phyloP scores from a whole-genome alignment of 2,888 invertebrate genomes.

The Dyspetes luteomarginatus region DNA sequence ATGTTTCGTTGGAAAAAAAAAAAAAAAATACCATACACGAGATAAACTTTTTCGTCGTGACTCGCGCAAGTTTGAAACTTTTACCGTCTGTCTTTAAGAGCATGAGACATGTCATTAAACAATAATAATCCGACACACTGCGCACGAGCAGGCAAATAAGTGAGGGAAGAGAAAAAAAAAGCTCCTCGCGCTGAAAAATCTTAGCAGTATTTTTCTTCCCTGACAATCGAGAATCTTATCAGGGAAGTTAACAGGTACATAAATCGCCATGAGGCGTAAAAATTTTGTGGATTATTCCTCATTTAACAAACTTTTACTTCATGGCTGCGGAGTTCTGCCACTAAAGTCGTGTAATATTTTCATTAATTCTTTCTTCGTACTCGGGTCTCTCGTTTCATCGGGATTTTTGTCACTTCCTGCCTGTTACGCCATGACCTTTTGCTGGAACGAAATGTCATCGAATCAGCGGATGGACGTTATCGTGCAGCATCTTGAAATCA shows the following conservation, averaged over 20 bases:
- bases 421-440: constrained; percentile 26
- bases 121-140: constrained; percentile 16
- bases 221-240: neutral
- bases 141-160: neutral
- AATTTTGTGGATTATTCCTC: constrained; percentile 44
- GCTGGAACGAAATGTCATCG: constrained; percentile 22
- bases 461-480: constrained; percentile 20
- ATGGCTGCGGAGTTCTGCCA: constrained; percentile 46
- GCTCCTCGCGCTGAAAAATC: neutral
- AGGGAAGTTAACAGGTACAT: neutral
- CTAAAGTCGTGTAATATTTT: constrained; percentile 35
- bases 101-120: constrained; percentile 14
- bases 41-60: neutral
- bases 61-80: constrained; percentile 5
- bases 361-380: constrained; percentile 15
- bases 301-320: constrained; percentile 48
- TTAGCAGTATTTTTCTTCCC: neutral
- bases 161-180: neutral
- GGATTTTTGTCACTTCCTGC: constrained; percentile 34
- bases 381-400: constrained; percentile 4
- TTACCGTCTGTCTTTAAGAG: neutral
- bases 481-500: constrained; percentile 9
- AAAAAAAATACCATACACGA: neutral
- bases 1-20: neutral
- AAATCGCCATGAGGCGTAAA: constrained; percentile 20